These are phyloP conservation scores for Nomada fucata DNA, from an alignment of 2,888 invertebrate species.

Conservation along the genomic window DNA sequence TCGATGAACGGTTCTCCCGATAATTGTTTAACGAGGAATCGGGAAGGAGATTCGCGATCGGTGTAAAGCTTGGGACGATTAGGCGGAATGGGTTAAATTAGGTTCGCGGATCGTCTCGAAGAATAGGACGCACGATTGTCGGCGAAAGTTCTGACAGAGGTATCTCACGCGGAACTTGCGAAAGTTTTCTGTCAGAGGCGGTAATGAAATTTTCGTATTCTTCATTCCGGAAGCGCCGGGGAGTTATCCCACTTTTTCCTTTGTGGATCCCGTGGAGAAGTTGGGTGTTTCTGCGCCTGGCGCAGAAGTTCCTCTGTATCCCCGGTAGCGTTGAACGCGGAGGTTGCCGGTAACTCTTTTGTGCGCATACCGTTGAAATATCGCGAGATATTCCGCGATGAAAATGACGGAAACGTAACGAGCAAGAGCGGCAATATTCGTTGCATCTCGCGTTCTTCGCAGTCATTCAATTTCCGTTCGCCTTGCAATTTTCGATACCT, in stretches of 20 bases:
- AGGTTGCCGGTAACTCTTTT: slow-evolving; percentile 19
- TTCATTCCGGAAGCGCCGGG: neutral
- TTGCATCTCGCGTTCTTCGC: too few species aligned
- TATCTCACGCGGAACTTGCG: neutral
- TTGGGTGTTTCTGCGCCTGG: neutral
- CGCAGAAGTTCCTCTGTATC: slow-evolving; percentile 7
- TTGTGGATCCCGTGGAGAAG: neutral
- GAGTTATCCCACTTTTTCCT: neutral
- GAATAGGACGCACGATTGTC: neutral
- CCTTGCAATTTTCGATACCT: too few species aligned
- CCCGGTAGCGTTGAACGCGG: neutral
- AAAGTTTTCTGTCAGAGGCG: neutral
- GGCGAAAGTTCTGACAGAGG: neutral
- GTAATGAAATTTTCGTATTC: slow-evolving; percentile 42
- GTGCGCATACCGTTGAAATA: neutral
- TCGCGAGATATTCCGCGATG: slow-evolving; percentile 5
- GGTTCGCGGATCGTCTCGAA: too few species aligned
- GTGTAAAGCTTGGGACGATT: too few species aligned
- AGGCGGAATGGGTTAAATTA: neutral
- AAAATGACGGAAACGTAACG: neutral
- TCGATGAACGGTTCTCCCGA: too few species aligned
- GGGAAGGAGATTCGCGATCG: neutral
- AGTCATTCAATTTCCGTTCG: too few species aligned
- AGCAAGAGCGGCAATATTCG: too few species aligned
- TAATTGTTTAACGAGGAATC: too few species aligned